Evolutionary conservation across 2,888 invertebrate genomes (phyloP).

Genomic region (Brachypterus glaber): DNA sequence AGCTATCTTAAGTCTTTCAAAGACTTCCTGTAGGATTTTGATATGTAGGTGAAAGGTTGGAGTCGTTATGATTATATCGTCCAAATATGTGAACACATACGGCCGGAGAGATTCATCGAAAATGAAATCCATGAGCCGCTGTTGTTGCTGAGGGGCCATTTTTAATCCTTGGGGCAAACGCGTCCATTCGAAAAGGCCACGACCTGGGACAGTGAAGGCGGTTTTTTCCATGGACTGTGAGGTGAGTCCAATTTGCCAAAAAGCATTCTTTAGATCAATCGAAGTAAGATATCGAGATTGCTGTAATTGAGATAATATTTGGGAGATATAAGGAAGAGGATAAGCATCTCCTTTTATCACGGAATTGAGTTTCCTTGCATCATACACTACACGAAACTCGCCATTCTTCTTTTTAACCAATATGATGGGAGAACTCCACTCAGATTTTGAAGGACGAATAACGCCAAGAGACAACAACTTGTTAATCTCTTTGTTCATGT

Average conservation of each 20-base stretch:
- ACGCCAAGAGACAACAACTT: constrained; percentile 14
- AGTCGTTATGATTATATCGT: constrained; percentile 16
- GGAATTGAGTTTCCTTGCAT: constrained; percentile 11
- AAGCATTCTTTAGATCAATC: constrained; percentile 10
- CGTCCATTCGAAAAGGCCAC: constrained; percentile 18
- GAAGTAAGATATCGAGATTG: constrained; percentile 10
- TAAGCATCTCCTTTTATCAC: constrained; percentile 12
- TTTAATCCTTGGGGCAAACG: constrained; percentile 16
- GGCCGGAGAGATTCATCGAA: constrained; percentile 13
- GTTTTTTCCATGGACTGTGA: constrained; percentile 12
- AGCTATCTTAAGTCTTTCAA: no score
- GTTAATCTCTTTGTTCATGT: constrained; percentile 8
- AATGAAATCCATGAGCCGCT: no score
- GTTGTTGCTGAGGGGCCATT: constrained; percentile 22
- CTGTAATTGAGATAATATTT: constrained; percentile 9
- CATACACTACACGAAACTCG: constrained; percentile 3
- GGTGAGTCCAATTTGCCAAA: constrained; percentile 13
- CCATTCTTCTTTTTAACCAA: constrained; percentile 17
- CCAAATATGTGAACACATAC: constrained; percentile 15
- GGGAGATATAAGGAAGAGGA: constrained; percentile 12
- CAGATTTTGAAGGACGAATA: constrained; percentile 15
- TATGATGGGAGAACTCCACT: constrained; percentile 17
- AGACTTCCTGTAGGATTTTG: no score
- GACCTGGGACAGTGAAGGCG: no score
- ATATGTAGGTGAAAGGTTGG: no score